Evolutionary conservation across 2,797 vertebrate genomes (phyloP).

Genomic region (Champsocephalus gunnari): DNA sequence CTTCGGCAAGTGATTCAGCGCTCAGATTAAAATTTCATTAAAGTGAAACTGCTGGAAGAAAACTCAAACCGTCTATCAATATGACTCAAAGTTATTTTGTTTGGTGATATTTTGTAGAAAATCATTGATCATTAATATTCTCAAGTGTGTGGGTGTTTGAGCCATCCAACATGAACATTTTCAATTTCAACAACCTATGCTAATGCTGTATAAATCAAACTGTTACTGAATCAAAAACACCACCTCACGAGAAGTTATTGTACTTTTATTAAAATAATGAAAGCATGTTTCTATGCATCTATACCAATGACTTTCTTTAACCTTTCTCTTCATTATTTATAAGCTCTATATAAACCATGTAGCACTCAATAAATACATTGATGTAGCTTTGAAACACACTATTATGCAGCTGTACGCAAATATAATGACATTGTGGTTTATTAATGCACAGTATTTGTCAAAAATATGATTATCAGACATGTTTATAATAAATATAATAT

Average conservation of each 20-base stretch:
- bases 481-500: no score
- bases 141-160: no score
- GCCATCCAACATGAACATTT: no score
- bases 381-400: background rate
- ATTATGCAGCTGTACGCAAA: background rate
- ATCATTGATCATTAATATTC: background rate
- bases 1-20: slow-evolving; percentile 79
- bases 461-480: background rate
- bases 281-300: background rate
- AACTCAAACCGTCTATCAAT: slow-evolving; percentile 25
- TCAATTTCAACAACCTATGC: background rate
- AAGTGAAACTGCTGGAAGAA: slow-evolving; percentile 57
- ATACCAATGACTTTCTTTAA: background rate
- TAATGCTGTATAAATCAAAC: background rate
- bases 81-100: slow-evolving; percentile 24
- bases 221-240: background rate
- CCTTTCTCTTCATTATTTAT: background rate
- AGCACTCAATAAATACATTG: background rate
- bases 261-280: background rate
- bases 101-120: background rate
- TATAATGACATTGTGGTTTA: background rate
- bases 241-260: background rate
- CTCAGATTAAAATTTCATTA: slow-evolving; percentile 79
- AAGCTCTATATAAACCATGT: background rate
- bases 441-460: background rate